Conservation (phyloP, 2,888 invertebrate genomes). For the Leucoptera coffeella region DNA sequence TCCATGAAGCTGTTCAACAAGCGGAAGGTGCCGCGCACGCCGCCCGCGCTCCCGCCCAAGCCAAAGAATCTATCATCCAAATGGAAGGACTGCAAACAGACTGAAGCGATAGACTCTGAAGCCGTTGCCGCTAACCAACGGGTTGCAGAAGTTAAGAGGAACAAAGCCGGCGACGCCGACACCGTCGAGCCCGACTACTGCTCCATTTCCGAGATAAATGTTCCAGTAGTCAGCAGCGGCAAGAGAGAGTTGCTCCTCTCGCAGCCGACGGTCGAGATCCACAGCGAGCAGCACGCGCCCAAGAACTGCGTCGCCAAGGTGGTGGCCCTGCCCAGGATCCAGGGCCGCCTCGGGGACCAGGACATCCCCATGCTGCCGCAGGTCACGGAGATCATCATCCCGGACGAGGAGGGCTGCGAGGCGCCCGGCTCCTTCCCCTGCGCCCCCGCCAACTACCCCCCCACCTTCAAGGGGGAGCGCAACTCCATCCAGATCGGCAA, state of each 20-base stretch:
- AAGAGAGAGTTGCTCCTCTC: constrained; percentile 47
- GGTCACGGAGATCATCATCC: constrained; percentile 68
- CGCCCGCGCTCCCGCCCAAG: constrained; percentile 74
- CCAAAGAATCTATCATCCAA: constrained; percentile 66
- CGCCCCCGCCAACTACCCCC: constrained; percentile 29
- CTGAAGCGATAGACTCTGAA: constrained; percentile 47
- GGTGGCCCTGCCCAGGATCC: constrained; percentile 34
- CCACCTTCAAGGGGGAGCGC: constrained; percentile 40
- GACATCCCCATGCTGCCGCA: constrained; percentile 71
- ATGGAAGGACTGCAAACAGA: constrained; percentile 47
- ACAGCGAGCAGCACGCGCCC: constrained; percentile 33
- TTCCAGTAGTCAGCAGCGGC: constrained; percentile 55
- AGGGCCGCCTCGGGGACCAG: constrained; percentile 42
- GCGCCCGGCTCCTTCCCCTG: constrained; percentile 22
- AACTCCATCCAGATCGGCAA: constrained; percentile 57
- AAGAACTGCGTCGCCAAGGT: constrained; percentile 42
- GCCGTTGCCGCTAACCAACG: constrained; percentile 54
- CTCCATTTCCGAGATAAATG: constrained; percentile 69
- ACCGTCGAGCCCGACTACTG: constrained; percentile 66
- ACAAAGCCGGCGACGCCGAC: constrained; percentile 45
- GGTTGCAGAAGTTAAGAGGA: constrained; percentile 51
- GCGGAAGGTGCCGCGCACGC: constrained; percentile 57
- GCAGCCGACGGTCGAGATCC: constrained; percentile 48
- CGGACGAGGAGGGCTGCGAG: constrained; percentile 51
- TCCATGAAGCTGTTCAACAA: constrained; percentile 45